A percentile compares a stretch with the other conserved stretches of the same genome.
These are phyloP conservation scores for Turritopsis rubra DNA, from an alignment of 30 jellyfish, hydroid and myxozoan genomes.

Conservation along the genomic window DNA sequence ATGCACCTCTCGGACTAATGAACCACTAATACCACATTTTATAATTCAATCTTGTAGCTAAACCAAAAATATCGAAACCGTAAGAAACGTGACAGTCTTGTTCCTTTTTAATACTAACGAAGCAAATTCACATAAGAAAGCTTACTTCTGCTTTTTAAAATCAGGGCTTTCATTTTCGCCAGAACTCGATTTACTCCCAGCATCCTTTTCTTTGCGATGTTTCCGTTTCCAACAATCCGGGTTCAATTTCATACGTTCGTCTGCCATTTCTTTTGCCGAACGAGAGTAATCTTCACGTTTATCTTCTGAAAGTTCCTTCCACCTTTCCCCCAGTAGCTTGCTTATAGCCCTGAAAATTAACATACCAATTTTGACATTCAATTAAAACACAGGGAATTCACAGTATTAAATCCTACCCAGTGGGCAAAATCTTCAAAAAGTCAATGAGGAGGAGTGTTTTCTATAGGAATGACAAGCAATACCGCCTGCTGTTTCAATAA, in stretches of 20 bases:
- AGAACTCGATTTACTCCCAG: conserved; percentile 17
- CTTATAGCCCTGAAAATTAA: conserved; percentile 73
- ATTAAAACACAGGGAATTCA: not conserved
- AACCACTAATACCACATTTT: too few species aligned
- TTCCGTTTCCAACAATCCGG: conserved; percentile 99
- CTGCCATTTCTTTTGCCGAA: conserved; percentile 96
- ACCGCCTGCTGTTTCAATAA: too few species aligned
- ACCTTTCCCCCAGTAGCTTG: conserved; percentile 85
- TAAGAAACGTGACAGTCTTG: too few species aligned
- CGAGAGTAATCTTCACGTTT: conserved; percentile 81
- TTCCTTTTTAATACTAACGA: too few species aligned
- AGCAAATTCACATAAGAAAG: not conserved
- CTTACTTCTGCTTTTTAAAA: not conserved
- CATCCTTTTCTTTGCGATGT: conserved; percentile 73
- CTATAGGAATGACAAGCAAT: too few species aligned
- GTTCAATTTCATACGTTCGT: conserved; percentile 81
- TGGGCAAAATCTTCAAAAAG: not conserved
- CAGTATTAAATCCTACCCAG: not conserved
- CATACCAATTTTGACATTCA: not conserved
- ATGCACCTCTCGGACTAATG: too few species aligned
- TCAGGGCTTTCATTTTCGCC: conserved; percentile 14
- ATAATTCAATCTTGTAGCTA: too few species aligned
- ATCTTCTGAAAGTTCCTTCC: conserved; percentile 74
- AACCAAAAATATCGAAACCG: too few species aligned
- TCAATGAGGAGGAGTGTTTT: too few species aligned